phyloP scores from a whole-genome alignment of 2,888 invertebrate genomes.

The Dysmachus trigonus region DNA sequence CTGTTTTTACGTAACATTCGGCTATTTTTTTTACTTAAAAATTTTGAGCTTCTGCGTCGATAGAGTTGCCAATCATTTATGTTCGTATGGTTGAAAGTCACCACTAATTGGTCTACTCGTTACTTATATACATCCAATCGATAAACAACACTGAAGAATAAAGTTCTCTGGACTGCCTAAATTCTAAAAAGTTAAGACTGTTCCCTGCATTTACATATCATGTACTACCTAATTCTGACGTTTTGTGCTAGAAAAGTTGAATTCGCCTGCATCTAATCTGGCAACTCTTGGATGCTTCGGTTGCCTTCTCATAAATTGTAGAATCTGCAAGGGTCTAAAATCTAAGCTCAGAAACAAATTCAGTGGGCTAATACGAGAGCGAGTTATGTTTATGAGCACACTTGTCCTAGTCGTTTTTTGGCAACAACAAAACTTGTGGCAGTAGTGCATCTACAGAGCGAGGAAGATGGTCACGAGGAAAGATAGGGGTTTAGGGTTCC shows the following conservation, averaged over 20 bases:
- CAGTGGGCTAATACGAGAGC: not conserved
- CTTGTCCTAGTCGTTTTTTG: not conserved
- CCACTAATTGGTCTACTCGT: constrained; percentile 13
- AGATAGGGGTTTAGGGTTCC: no score
- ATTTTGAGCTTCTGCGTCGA: not conserved
- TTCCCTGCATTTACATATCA: constrained; percentile 34
- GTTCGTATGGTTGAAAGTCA: not conserved
- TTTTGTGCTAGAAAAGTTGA: constrained; percentile 17
- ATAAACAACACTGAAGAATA: constrained; percentile 35
- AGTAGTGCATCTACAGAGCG: not conserved
- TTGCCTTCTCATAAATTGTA: not conserved
- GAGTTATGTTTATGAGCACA: not conserved
- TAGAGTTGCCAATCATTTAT: constrained; percentile 24
- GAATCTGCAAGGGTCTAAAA: not conserved
- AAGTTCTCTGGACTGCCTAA: constrained; percentile 25
- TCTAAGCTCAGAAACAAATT: not conserved
- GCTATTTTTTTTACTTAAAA: not conserved
- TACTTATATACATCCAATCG: constrained; percentile 21
- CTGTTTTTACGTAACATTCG: not conserved
- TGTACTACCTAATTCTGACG: constrained; percentile 24
- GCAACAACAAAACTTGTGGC: not conserved
- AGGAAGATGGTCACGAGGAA: no score
- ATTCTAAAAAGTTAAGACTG: constrained; percentile 24
- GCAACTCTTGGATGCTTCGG: not conserved
- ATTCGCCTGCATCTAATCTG: not conserved